Conservation (phyloP, 1,140 invertebrate species). For the Galendromus occidentalis region DNA sequence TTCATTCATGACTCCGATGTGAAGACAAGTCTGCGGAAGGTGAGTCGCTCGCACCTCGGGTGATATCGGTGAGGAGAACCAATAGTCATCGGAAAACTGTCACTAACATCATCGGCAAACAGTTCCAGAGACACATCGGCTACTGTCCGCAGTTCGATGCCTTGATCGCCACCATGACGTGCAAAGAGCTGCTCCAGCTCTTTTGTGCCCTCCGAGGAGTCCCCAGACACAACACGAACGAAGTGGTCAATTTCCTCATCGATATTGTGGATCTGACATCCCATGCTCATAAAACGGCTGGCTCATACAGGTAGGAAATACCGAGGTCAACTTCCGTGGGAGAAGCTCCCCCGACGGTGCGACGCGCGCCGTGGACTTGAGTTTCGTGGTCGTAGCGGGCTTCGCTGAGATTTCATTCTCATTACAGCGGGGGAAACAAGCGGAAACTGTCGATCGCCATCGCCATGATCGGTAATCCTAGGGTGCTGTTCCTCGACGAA, state of each 20-base stretch:
- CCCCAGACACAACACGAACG: constrained; percentile 21
- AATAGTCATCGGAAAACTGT: not conserved
- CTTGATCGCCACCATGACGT: constrained; percentile 54
- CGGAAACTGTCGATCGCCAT: not conserved
- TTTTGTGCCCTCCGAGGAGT: constrained; percentile 51
- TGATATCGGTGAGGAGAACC: too few species aligned
- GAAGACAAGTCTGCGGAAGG: constrained; percentile 42
- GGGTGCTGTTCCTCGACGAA: constrained; percentile 29
- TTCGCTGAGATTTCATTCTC: too few species aligned
- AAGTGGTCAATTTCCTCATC: constrained; percentile 22
- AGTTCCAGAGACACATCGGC: constrained; percentile 27
- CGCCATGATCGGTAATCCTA: constrained; percentile 23
- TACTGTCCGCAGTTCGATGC: constrained; percentile 48
- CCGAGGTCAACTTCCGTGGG: not conserved
- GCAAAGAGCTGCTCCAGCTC: constrained; percentile 48
- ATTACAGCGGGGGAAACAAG: not conserved
- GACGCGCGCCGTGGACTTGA: too few species aligned
- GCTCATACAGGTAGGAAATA: constrained; percentile 19
- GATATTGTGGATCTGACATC: constrained; percentile 19
- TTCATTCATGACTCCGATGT: constrained; percentile 29
- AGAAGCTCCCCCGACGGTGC: not conserved
- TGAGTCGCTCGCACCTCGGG: too few species aligned
- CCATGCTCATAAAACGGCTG: constrained; percentile 20
- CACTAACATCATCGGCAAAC: not conserved
- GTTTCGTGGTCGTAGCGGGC: too few species aligned